Conservation (phyloP, 2,888 invertebrate genomes). For the Polyommatus icarus region DNA sequence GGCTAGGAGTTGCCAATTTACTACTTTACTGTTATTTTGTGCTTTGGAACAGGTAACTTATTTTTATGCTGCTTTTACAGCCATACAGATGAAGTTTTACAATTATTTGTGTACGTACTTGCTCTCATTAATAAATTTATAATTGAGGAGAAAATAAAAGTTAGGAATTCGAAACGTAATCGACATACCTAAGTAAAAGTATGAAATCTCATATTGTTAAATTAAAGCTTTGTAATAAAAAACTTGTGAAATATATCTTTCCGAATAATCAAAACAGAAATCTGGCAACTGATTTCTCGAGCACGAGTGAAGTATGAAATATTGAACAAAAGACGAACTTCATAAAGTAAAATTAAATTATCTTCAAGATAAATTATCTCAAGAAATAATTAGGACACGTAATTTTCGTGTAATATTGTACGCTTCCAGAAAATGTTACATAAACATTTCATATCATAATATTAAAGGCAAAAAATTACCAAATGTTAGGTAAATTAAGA, state of each 20-base stretch:
- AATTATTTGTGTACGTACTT: background rate
- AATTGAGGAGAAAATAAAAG: background rate
- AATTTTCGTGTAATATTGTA: background rate
- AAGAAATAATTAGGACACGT: constrained; percentile 2
- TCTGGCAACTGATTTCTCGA: background rate
- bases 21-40: background rate
- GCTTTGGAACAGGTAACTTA: background rate
- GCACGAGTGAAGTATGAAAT: background rate
- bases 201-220: background rate
- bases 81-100: background rate
- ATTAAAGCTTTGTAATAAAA: background rate
- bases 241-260: background rate
- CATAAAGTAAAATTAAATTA: background rate
- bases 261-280: background rate
- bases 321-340: background rate
- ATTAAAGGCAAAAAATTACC: too few species aligned
- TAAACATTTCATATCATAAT: background rate
- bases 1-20: constrained; percentile 2
- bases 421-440: background rate
- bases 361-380: background rate
- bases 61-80: background rate
- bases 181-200: too few species aligned
- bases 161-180: too few species aligned
- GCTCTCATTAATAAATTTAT: background rate
- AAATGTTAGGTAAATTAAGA: too few species aligned